Base-by-base conservation (phyloP, 2,888 invertebrate species). In the Latrodectus elegans region DNA sequence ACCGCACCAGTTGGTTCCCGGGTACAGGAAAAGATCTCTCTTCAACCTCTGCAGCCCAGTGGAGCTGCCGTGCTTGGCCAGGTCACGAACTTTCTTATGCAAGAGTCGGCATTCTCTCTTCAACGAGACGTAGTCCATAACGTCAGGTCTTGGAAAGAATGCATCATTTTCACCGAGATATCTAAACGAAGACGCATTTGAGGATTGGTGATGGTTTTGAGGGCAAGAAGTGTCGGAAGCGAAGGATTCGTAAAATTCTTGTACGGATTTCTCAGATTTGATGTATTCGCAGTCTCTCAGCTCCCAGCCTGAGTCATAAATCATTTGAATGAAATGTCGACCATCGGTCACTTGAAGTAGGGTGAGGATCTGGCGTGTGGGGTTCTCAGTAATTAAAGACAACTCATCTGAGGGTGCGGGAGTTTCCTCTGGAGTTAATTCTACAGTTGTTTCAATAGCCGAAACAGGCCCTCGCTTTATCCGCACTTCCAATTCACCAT, bases 1-100 rank as follows among this genome's bases (percentile, higher is more conserved):
- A 49, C 98, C 98, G 92, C 98, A 98, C 97, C 97, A 98, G 92
- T 96, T 96, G 0, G 97, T 97, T 74, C 97, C 97, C 0, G 97
- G 97, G 73, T 96, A 95, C 89, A 96, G 95, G 84, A 97, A 94
- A 90, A 96, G 93, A 92, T 96, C 95, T 92, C 93, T 92, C 89
- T 94, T 91, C 89, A 93, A 93, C 53, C 94, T 92, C 65, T 80
- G 81, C 26, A 64, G 49, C 12, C 74, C 70, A 11, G 52, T 17
- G 12, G 38, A 53, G 70, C 49, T 38, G 22, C 68, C 72, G 51
- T 68, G 75, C 53, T 60, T 38, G 14, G 80, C 68, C 55, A 83
- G 51, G 64, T 84, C 77, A 12, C 76, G 73, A 15, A 90, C 53
- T 55, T 68, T 64, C 38, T 81, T 72, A 75, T 90, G 90, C 65